phyloP scores from a whole-genome alignment of 1,140 invertebrate genomes.

The Atopsyche davidsoni region DNA sequence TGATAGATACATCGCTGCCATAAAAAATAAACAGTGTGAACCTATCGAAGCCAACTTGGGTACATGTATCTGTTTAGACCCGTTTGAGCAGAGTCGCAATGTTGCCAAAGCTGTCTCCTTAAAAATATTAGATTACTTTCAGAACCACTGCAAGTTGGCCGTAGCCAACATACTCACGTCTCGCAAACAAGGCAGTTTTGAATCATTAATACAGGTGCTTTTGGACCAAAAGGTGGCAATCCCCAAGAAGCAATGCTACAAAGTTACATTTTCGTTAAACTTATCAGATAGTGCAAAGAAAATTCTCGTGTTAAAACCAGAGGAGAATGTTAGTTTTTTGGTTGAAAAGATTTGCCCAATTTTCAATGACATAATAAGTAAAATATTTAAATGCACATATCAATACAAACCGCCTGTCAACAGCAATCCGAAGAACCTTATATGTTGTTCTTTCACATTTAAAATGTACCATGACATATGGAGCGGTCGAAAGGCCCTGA shows the following conservation, averaged over 20 bases:
- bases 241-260: background rate
- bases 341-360: too few relatives aligned
- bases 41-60: conserved; percentile 34
- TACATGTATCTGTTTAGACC: conserved; percentile 51
- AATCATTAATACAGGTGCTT: background rate
- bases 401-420: too few relatives aligned
- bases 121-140: background rate
- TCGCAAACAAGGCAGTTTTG: background rate
- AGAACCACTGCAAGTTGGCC: conserved; percentile 10
- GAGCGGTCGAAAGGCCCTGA: too few relatives aligned
- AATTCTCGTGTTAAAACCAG: too few relatives aligned
- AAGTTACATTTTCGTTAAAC: too few relatives aligned
- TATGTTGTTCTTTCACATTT: too few relatives aligned
- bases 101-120: conserved; percentile 34
- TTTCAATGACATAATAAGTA: too few relatives aligned
- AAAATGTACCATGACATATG: too few relatives aligned
- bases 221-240: background rate
- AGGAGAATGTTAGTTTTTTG: too few relatives aligned
- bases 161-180: background rate
- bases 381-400: too few relatives aligned
- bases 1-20: conserved; percentile 33
- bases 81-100: conserved; percentile 47
- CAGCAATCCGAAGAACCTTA: too few relatives aligned
- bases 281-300: too few relatives aligned
- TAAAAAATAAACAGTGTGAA: conserved; percentile 14